These are phyloP conservation scores for Corvus cornix DNA, from an alignment of 2,113 vertebrate species.

Conservation along the genomic window DNA sequence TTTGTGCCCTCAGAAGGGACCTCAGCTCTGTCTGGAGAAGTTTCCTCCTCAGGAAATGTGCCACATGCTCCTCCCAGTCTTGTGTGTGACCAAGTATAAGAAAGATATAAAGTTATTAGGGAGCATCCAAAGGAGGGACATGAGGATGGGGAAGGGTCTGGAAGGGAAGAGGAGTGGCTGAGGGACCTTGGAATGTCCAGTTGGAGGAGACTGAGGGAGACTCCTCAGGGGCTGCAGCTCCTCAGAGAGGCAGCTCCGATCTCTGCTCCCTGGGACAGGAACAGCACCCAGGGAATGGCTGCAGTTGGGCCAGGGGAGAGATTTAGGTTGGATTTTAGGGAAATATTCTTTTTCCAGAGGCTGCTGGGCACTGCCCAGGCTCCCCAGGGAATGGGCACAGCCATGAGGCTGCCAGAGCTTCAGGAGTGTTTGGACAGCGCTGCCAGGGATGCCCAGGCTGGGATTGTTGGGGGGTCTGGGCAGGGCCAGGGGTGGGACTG, in stretches of 20 bases:
- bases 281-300: not conserved
- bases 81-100: not conserved
- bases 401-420: not conserved
- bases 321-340: accelerated
- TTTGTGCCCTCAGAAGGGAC: not conserved
- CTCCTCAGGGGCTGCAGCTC: not conserved
- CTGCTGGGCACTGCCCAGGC: not conserved
- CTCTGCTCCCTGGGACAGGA: not conserved
- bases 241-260: not conserved
- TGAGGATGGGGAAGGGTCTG: not conserved
- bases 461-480: accelerated
- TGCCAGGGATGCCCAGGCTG: not conserved
- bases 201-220: not conserved
- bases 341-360: not conserved
- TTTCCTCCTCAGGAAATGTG: not conserved
- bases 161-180: not conserved
- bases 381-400: not conserved
- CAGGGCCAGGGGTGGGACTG: accelerated
- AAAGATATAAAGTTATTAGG: not conserved
- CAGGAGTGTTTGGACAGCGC: not conserved
- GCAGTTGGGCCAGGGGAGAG: not conserved
- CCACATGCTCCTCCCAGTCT: not conserved
- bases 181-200: not conserved
- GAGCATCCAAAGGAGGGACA: not conserved
- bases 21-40: not conserved